phyloP scores from a whole-genome alignment of 2,888 invertebrate species.

The Frankliniella intonsa region DNA sequence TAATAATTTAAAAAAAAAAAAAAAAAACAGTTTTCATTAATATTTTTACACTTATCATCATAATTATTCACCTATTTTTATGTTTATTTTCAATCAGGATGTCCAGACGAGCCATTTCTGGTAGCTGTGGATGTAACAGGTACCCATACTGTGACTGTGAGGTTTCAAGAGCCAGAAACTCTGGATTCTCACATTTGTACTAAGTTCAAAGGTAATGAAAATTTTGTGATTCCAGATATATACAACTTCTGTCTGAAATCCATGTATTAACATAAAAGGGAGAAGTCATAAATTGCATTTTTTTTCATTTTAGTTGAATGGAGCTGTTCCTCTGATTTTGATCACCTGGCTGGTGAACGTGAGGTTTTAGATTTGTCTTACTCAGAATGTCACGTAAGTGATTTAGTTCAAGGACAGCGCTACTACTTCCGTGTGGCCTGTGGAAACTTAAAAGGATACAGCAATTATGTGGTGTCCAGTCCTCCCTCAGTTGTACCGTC shows the following conservation, averaged over 20 bases:
- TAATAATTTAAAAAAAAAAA: too few species aligned
- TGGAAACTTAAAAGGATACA: slow-evolving; percentile 90
- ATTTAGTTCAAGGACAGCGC: slow-evolving; percentile 75
- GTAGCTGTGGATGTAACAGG: slow-evolving; percentile 69
- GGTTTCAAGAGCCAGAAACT: slow-evolving; percentile 64
- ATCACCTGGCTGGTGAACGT: slow-evolving; percentile 70
- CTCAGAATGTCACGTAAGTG: slow-evolving; percentile 59
- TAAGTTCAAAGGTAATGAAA: slow-evolving; percentile 75
- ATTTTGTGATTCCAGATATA: neutral
- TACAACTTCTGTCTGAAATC: neutral
- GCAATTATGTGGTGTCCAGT: slow-evolving; percentile 66
- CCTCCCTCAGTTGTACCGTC: slow-evolving; percentile 86
- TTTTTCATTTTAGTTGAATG: slow-evolving; percentile 72
- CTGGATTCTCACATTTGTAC: slow-evolving; percentile 77
- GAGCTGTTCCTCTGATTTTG: slow-evolving; percentile 82
- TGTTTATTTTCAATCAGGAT: slow-evolving; percentile 48
- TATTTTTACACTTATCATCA: neutral
- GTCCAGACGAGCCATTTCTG: slow-evolving; percentile 75
- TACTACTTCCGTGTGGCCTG: slow-evolving; percentile 90
- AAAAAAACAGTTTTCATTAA: too few species aligned
- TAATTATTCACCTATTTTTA: neutral
- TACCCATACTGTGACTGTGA: slow-evolving; percentile 61
- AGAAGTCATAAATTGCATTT: slow-evolving; percentile 20
- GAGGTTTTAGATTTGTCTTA: slow-evolving; percentile 67
- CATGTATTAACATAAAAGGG: slow-evolving; percentile 32